Percentiles rank a stretch among this genome's conserved stretches.
These are phyloP conservation scores for Meiosimyza decipiens DNA, from an alignment of 2,888 invertebrate genomes.

Conservation along the genomic window DNA sequence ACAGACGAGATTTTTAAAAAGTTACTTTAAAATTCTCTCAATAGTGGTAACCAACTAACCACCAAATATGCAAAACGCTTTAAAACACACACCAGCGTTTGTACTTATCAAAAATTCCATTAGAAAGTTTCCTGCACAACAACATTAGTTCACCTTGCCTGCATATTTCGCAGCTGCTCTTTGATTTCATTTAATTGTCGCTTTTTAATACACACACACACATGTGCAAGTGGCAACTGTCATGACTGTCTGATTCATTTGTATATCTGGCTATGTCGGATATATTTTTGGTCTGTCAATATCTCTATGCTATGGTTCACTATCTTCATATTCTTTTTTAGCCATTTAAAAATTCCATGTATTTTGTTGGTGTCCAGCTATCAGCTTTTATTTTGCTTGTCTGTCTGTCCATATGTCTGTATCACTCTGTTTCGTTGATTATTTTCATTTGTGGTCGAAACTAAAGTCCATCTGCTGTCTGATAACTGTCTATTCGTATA, in stretches of 20 bases:
- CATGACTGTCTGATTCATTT: constrained; percentile 7
- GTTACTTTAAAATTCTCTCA: too few relatives aligned
- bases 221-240: constrained; percentile 19
- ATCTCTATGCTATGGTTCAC: neutral
- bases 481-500: constrained; percentile 64
- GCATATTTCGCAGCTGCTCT: constrained; percentile 52
- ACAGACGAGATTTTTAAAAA: too few relatives aligned
- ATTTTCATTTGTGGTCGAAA: constrained; percentile 60
- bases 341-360: neutral
- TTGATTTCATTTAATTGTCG: constrained; percentile 10
- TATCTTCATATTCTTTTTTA: neutral
- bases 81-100: neutral
- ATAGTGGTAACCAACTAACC: too few relatives aligned
- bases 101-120: constrained; percentile 59
- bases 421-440: constrained; percentile 49
- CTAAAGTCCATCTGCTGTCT: constrained; percentile 65
- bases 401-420: constrained; percentile 12
- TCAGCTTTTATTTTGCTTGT: neutral
- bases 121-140: constrained; percentile 45
- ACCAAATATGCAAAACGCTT: too few relatives aligned
- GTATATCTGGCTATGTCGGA: constrained; percentile 30
- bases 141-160: constrained; percentile 50
- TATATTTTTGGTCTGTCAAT: constrained; percentile 31
- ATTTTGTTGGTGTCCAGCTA: neutral
- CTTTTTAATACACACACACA: neutral